Conservation (phyloP, 2,888 invertebrate genomes). For the Nephrotoma guestfalica region DNA sequence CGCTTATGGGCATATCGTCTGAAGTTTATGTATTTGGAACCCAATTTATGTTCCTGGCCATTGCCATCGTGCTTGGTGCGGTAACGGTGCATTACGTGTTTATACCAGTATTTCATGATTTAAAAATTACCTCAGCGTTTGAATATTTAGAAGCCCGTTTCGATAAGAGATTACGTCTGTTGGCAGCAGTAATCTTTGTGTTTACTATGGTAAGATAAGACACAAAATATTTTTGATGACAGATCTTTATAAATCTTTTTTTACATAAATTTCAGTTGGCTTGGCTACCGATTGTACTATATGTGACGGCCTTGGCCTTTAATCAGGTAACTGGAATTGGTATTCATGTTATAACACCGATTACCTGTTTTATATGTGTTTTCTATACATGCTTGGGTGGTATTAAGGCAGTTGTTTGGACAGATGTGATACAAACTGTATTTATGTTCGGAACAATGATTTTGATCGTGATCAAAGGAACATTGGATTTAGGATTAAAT, state of each 20-base stretch:
- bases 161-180: slow-evolving; percentile 49
- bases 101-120: slow-evolving; percentile 54
- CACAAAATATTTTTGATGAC: not conserved
- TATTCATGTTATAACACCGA: slow-evolving; percentile 59
- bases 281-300: slow-evolving; percentile 57
- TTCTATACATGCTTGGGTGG: slow-evolving; percentile 58
- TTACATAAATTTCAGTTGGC: slow-evolving; percentile 18
- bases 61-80: slow-evolving; percentile 28
- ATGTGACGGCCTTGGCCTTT: slow-evolving; percentile 36
- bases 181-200: slow-evolving; percentile 44
- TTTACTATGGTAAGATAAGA: not conserved
- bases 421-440: not conserved
- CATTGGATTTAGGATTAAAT: slow-evolving; percentile 48
- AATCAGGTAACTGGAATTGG: slow-evolving; percentile 36
- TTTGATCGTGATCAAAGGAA: slow-evolving; percentile 57
- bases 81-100: slow-evolving; percentile 46
- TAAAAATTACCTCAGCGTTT: slow-evolving; percentile 57
- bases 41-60: slow-evolving; percentile 45
- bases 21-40: slow-evolving; percentile 67
- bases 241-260: not conserved
- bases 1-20: slow-evolving; percentile 52
- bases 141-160: slow-evolving; percentile 63
- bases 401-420: not conserved
- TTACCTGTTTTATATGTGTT: slow-evolving; percentile 62
- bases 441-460: slow-evolving; percentile 63